phyloP scores from a whole-genome alignment of 2,888 invertebrate species.

The Cistogaster globosa region DNA sequence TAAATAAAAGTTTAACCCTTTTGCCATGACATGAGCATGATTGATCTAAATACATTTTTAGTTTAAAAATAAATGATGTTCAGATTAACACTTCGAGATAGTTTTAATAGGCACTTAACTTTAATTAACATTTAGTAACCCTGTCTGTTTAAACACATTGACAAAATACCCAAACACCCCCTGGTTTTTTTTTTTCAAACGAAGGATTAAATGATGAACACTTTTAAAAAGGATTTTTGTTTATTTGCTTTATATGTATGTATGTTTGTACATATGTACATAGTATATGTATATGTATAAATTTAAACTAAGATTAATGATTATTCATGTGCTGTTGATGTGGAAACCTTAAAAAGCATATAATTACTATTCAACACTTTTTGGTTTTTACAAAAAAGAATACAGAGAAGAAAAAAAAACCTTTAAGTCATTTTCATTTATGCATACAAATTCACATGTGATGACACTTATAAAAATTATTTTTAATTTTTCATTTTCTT shows the following conservation, averaged over 20 bases:
- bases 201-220: slow-evolving; percentile 42
- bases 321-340: slow-evolving; percentile 29
- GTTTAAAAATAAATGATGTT: slow-evolving; percentile 59
- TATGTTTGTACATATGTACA: slow-evolving; percentile 43
- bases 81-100: slow-evolving; percentile 60
- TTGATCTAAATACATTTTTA: neutral
- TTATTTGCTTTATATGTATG: neutral
- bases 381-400: slow-evolving; percentile 41
- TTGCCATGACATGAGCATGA: neutral
- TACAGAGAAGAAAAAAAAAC: slow-evolving; percentile 31
- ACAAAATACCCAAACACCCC: slow-evolving; percentile 46
- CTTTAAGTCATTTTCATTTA: slow-evolving; percentile 55
- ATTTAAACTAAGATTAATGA: slow-evolving; percentile 66
- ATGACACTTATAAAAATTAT: slow-evolving; percentile 69
- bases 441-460: slow-evolving; percentile 44
- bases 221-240: slow-evolving; percentile 19
- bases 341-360: slow-evolving; percentile 64
- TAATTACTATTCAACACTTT: slow-evolving; percentile 71
- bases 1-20: slow-evolving; percentile 42
- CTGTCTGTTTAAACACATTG: slow-evolving; percentile 23
- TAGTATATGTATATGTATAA: slow-evolving; percentile 48
- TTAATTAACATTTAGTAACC: slow-evolving; percentile 68
- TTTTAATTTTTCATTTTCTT: slow-evolving; percentile 68
- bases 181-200: slow-evolving; percentile 20
- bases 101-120: slow-evolving; percentile 70